Evolutionary conservation across 2,797 vertebrate species (phyloP).

Genomic region (Cryptoprocta ferox): DNA sequence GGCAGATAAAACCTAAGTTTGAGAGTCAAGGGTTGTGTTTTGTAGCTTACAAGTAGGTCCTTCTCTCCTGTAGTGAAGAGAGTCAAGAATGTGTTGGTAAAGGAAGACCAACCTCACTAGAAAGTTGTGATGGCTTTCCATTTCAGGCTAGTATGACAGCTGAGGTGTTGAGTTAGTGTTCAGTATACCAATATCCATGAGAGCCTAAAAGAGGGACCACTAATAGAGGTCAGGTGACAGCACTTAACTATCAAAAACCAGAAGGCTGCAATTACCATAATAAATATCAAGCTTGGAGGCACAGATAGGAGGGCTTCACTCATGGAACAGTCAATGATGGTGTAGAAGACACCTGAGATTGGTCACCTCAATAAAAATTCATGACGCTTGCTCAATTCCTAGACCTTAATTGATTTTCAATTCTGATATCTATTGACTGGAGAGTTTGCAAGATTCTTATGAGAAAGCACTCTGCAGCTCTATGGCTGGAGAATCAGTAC

Average conservation of each 20-base stretch:
- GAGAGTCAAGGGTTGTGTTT: background rate
- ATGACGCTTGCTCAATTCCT: background rate
- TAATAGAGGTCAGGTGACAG: background rate
- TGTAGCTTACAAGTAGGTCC: background rate
- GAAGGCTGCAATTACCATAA: background rate
- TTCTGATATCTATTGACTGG: background rate
- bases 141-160: background rate
- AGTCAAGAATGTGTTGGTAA: background rate
- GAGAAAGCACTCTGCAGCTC: background rate
- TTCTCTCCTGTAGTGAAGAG: background rate
- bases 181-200: too few relatives aligned
- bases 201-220: fast-evolving
- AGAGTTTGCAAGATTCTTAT: background rate
- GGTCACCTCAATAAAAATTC: background rate
- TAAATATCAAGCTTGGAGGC: background rate
- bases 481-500: background rate
- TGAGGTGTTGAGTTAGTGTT: background rate
- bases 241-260: background rate
- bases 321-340: background rate
- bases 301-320: background rate
- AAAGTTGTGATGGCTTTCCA: background rate
- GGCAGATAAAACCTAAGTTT: background rate
- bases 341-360: background rate
- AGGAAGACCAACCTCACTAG: background rate
- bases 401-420: background rate